Percentiles rank a stretch among this genome's conserved stretches.
Conservation (phyloP, 1,140 invertebrate genomes). For the Monochamus saltuarius region DNA sequence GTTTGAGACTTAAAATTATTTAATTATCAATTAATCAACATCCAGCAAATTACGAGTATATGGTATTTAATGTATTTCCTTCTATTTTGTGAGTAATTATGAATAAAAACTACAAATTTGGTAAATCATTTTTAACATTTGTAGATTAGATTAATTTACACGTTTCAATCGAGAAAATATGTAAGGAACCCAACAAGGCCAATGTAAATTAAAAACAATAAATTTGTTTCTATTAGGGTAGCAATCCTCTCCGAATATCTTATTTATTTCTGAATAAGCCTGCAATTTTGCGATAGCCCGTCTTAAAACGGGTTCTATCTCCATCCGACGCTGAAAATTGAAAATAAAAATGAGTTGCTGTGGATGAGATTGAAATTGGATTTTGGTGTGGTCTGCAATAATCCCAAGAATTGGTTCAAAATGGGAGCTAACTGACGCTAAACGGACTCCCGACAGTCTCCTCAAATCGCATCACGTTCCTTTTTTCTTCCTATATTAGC, state of each 20-base stretch:
- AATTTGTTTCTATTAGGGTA: too few species aligned
- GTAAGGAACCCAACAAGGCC: too few species aligned
- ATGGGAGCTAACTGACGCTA: slow-evolving; percentile 4
- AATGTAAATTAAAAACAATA: too few species aligned
- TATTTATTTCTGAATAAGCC: slow-evolving; percentile 6
- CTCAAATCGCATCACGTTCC: background rate
- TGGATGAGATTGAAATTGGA: slow-evolving; percentile 25
- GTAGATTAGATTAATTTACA: too few species aligned
- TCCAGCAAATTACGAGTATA: too few species aligned
- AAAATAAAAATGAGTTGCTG: slow-evolving; percentile 26
- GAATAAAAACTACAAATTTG: too few species aligned
- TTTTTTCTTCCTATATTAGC: background rate
- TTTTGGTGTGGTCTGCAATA: slow-evolving; percentile 15
- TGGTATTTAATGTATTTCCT: too few species aligned
- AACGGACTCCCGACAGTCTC: background rate
- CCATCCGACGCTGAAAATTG: slow-evolving; percentile 10
- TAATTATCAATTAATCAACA: too few species aligned
- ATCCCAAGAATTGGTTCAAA: slow-evolving; percentile 1
- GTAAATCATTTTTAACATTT: too few species aligned
- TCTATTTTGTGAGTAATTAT: too few species aligned
- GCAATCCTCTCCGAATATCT: background rate
- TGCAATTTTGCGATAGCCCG: slow-evolving; percentile 4
- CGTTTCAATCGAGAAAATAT: too few species aligned
- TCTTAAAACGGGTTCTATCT: background rate
- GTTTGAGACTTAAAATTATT: too few species aligned